Percentiles rank a stretch among this genome's conserved stretches.
phyloP scores from a whole-genome alignment of 2,797 vertebrate genomes.

The Champsocephalus esox region DNA sequence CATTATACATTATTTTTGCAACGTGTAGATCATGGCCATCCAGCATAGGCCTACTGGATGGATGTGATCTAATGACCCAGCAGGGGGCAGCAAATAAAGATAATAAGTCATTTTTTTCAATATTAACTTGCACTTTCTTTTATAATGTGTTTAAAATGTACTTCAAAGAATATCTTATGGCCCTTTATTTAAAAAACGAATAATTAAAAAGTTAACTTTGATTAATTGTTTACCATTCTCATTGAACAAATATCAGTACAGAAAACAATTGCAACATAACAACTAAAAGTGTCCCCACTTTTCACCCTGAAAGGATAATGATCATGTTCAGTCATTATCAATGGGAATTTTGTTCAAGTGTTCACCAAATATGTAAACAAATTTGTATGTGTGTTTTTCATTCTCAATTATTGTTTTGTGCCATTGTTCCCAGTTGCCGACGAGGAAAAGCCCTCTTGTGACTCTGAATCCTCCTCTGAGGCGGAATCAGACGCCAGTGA shows the following conservation, averaged over 20 bases:
- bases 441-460: background rate
- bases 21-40: background rate
- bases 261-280: background rate
- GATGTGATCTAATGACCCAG: background rate
- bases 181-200: too few species aligned
- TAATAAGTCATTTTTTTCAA: background rate
- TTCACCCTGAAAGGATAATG: background rate
- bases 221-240: background rate
- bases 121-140: background rate
- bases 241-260: background rate
- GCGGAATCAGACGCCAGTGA: background rate
- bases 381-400: background rate
- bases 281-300: background rate
- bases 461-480: rapidly evolving
- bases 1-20: background rate
- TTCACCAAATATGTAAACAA: background rate
- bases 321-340: background rate
- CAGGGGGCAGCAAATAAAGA: conserved; percentile 22
- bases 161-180: background rate
- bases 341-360: background rate
- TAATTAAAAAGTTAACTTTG: too few species aligned
- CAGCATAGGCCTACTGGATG: background rate
- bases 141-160: background rate
- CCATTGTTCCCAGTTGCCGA: conserved; percentile 19
- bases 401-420: background rate